Base-by-base conservation (phyloP, 2,888 invertebrate species). In the Chouioia cunea region DNA sequence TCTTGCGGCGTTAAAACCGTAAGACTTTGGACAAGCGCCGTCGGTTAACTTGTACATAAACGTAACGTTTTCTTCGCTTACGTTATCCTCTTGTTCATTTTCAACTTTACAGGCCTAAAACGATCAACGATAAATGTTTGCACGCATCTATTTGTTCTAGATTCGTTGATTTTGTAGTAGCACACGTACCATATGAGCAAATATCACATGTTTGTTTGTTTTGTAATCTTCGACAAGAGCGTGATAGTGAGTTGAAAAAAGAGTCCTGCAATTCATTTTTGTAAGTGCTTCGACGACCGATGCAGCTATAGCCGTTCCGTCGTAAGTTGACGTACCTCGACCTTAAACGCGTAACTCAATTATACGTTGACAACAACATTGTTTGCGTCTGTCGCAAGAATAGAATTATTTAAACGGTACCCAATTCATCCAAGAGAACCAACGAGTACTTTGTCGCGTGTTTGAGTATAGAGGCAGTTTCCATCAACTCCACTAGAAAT, bases 1-100 rank as follows among this genome's bases (percentile, higher is more conserved):
- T 66, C 94, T 91, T 0, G 99, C 99, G 0, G 97, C 99, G 87
- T 99, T 98, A 85, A 99, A 99, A 1, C 99, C 99, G 86, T 98
- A 99, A 0, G 98, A 99, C 84, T 98, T 97, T 0, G 98, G 97
- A 86, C 99, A 99, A 0, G 95, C 92, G 0, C 99, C 99, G 0
- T 91, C 88, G 0, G 91, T 89, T 76, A 99, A 89, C 85, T 97
- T 97, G 88, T 99, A 99, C 22, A 99, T 88, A 88, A 99, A 99
- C 0, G 97, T 97, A 15, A 99, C 96, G 0, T 93, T 94, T 85
- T 99, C 97, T 81, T 96, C 91, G 0, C 93, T 92, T 3, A 95
- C 92, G 80, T 95, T 92, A 20, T 91, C 91, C 63, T 92, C 91
- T 65, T 89, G 89, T 71, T 93, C 93, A 70, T 94, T 95, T 86